A percentile compares a stretch with the other conserved stretches of the same genome.
phyloP scores from a whole-genome alignment of 1,140 invertebrate species.

The Antheraea pernyi region DNA sequence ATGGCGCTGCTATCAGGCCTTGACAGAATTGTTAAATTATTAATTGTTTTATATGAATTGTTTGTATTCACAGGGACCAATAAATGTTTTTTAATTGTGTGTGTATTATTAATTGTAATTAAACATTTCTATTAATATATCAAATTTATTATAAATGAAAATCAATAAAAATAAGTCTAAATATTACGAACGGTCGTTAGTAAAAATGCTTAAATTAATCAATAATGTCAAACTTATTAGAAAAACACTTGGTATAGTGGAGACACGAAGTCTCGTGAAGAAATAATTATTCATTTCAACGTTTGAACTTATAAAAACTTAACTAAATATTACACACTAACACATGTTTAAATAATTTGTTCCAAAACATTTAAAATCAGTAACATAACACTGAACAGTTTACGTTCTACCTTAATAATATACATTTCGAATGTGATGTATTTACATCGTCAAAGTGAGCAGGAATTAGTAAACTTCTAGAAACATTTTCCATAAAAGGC shows the following conservation, averaged over 20 bases:
- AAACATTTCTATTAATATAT: slow-evolving; percentile 42
- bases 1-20: slow-evolving; percentile 92
- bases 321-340: slow-evolving; percentile 31
- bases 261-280: slow-evolving; percentile 34
- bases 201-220: slow-evolving; percentile 41
- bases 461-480: slow-evolving; percentile 17
- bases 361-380: slow-evolving; percentile 52
- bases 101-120: background rate
- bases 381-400: slow-evolving; percentile 32
- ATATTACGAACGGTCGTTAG: slow-evolving; percentile 59
- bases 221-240: slow-evolving; percentile 59
- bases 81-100: background rate
- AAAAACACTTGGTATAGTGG: slow-evolving; percentile 39
- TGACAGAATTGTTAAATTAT: slow-evolving; percentile 89
- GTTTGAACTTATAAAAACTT: slow-evolving; percentile 41
- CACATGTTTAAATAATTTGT: slow-evolving; percentile 51
- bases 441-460: slow-evolving; percentile 50
- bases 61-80: slow-evolving; percentile 3
- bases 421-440: slow-evolving; percentile 61
- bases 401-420: background rate
- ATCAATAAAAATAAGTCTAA: slow-evolving; percentile 58
- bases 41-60: slow-evolving; percentile 52
- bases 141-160: slow-evolving; percentile 73
- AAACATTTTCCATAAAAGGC: slow-evolving; percentile 8
- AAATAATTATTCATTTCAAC: slow-evolving; percentile 27